Evolutionary conservation across 2,888 invertebrate species (phyloP).

Genomic region (Thymelicus lineola): DNA sequence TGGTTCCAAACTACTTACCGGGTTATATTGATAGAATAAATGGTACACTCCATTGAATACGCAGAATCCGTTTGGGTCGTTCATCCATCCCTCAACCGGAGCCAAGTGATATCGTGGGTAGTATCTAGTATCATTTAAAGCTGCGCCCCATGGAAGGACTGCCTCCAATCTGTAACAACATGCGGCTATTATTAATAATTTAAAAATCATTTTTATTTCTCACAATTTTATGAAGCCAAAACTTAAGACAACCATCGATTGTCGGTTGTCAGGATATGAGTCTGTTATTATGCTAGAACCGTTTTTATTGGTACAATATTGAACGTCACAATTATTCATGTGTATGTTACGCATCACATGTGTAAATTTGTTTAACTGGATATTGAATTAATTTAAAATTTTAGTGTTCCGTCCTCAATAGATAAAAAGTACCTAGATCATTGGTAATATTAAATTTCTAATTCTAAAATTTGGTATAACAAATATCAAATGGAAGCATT

Average conservation of each 20-base stretch:
- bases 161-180: constrained; percentile 47
- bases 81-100: constrained; percentile 78
- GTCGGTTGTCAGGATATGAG: not conserved
- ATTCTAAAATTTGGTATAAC: no score
- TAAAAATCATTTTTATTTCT: constrained; percentile 20
- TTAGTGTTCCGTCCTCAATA: no score
- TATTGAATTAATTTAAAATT: no score
- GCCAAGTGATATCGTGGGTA: constrained; percentile 67
- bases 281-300: not conserved
- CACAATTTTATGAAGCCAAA: not conserved
- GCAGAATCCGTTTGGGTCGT: constrained; percentile 84
- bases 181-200: constrained; percentile 47
- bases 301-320: no score
- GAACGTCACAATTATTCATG: no score
- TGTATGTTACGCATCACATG: no score
- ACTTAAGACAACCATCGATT: not conserved
- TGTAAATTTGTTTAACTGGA: no score
- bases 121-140: constrained; percentile 50
- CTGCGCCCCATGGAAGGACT: not conserved
- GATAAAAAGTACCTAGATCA: no score
- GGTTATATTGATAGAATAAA: constrained; percentile 80
- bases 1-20: constrained; percentile 60
- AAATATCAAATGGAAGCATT: no score
- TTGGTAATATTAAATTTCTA: no score
- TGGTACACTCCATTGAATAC: constrained; percentile 69